Conservation (phyloP, 2,888 invertebrate species). For the Hydraecia micacea region DNA sequence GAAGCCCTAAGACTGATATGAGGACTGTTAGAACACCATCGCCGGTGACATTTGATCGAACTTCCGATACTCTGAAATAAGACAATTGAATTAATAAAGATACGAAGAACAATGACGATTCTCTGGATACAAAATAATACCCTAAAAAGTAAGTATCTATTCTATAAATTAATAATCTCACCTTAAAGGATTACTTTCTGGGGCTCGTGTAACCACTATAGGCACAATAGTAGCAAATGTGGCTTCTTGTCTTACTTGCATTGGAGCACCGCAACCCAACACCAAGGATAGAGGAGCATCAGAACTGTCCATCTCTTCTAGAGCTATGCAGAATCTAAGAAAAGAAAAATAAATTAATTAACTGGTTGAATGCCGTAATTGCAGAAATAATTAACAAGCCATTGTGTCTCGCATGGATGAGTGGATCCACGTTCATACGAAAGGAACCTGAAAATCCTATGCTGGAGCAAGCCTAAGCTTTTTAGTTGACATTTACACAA, state of each 20-base stretch:
- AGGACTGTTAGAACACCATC: constrained; percentile 85
- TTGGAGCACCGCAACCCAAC: constrained; percentile 88
- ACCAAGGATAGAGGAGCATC: constrained; percentile 91
- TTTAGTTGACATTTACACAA: neutral
- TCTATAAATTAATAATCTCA: constrained; percentile 51
- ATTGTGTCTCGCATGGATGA: no score
- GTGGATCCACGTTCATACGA: no score
- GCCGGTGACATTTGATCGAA: constrained; percentile 85
- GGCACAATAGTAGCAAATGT: constrained; percentile 79
- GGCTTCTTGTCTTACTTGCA: constrained; percentile 79
- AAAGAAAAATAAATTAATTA: constrained; percentile 14
- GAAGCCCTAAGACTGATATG: constrained; percentile 84
- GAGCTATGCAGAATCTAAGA: constrained; percentile 91
- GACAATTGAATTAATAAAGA: constrained; percentile 17
- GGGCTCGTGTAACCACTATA: constrained; percentile 75
- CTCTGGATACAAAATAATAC: neutral
- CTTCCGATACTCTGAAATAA: constrained; percentile 86
- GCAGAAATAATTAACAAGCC: no score
- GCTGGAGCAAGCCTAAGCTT: neutral
- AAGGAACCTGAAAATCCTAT: neutral
- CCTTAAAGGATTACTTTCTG: constrained; percentile 76
- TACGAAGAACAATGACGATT: neutral
- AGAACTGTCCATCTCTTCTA: constrained; percentile 91
- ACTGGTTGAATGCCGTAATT: no score
- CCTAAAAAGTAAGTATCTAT: neutral